Evolutionary conservation across 2,888 invertebrate genomes (phyloP).

Genomic region (Cactoblastis cactorum): DNA sequence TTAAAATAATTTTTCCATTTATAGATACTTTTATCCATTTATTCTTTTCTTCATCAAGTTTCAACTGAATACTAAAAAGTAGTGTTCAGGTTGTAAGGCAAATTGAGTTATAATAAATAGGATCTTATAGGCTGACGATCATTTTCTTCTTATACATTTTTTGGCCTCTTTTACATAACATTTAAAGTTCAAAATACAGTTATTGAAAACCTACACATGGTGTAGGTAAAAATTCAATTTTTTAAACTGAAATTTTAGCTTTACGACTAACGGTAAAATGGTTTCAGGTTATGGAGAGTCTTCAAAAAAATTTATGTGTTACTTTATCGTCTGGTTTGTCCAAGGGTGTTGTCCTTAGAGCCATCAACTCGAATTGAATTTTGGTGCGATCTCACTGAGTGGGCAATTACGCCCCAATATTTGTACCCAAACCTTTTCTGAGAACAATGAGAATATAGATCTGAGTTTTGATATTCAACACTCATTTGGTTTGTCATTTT

Average conservation of each 20-base stretch:
- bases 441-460: not conserved
- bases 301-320: conserved; percentile 7
- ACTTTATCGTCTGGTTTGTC: conserved; percentile 12
- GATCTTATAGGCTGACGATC: not conserved
- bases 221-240: not conserved
- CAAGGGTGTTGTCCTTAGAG: conserved; percentile 8
- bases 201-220: too few relatives aligned
- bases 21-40: too few relatives aligned
- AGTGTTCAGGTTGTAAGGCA: not conserved
- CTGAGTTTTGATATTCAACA: not conserved
- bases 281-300: not conserved
- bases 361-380: conserved; percentile 50
- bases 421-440: conserved; percentile 46
- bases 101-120: conserved; percentile 3
- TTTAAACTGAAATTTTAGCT: not conserved
- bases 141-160: too few relatives aligned
- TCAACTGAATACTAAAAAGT: too few relatives aligned
- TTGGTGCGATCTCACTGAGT: conserved; percentile 38
- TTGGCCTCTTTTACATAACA: too few relatives aligned
- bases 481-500: too few relatives aligned
- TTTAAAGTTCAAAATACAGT: too few relatives aligned
- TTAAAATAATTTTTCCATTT: too few relatives aligned
- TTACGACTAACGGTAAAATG: not conserved
- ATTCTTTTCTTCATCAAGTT: too few relatives aligned
- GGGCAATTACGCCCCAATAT: conserved; percentile 55